phyloP scores from a whole-genome alignment of 35 echinoderm and acorn worm species.

The Apostichopus californicus region DNA sequence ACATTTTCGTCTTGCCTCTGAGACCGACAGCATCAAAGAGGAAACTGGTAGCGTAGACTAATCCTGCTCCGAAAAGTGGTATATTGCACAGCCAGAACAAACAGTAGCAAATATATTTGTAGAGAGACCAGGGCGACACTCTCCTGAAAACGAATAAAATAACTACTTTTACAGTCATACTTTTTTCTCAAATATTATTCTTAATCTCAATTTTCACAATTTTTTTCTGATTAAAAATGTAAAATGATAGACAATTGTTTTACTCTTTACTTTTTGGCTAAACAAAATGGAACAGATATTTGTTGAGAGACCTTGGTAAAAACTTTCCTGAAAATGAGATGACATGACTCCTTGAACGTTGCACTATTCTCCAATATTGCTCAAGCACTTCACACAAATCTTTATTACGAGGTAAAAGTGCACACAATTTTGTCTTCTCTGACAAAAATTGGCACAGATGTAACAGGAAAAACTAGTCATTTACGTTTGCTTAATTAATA shows the following conservation, averaged over 20 bases:
- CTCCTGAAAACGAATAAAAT: slow-evolving; percentile 7
- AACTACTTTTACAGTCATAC: background rate
- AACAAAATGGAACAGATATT: no score
- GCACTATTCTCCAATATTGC: no score
- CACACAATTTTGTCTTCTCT: no score
- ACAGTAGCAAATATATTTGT: slow-evolving; percentile 5
- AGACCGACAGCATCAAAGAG: slow-evolving; percentile 35
- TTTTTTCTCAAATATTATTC: no score
- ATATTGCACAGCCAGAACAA: slow-evolving; percentile 40
- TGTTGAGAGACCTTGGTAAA: no score
- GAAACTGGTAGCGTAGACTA: background rate
- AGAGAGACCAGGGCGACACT: slow-evolving; percentile 27
- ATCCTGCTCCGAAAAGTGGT: slow-evolving; percentile 7
- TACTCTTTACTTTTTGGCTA: no score
- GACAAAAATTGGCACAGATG: no score
- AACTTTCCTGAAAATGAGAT: background rate
- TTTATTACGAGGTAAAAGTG: no score
- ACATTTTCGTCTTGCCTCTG: slow-evolving; percentile 45
- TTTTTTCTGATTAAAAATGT: background rate
- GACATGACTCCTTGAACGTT: no score
- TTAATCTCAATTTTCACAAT: background rate
- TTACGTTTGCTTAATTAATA: no score
- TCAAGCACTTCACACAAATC: no score
- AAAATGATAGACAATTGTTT: background rate
- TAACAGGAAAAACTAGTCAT: no score